phyloP scores from a whole-genome alignment of 2,113 vertebrate genomes.

The Proterorhinus semilunaris region DNA sequence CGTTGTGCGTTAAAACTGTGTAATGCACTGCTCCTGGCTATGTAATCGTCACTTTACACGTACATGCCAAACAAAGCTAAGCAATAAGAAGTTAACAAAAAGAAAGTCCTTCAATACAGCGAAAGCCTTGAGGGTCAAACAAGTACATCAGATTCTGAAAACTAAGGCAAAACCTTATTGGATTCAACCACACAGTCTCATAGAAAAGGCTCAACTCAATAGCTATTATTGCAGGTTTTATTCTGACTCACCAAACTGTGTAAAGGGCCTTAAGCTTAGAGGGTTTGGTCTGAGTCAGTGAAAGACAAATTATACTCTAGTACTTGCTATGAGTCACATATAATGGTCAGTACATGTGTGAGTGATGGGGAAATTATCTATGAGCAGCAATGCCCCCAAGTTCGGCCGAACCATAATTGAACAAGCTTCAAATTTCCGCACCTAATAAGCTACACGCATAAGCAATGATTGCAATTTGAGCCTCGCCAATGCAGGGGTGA shows the following conservation, averaged over 20 bases:
- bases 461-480: conserved; percentile 5
- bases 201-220: background rate
- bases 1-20: too few species aligned
- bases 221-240: background rate
- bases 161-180: background rate
- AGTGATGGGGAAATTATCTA: background rate
- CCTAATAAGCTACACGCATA: background rate
- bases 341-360: background rate
- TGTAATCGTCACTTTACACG: too few species aligned
- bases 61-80: background rate
- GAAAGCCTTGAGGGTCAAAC: background rate
- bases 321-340: conserved; percentile 13
- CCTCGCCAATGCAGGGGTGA: background rate
- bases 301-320: background rate
- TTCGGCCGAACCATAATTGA: background rate
- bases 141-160: background rate
- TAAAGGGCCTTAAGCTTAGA: background rate
- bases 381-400: background rate
- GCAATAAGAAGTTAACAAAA: background rate
- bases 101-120: background rate
- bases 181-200: background rate
- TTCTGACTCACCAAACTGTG: background rate
- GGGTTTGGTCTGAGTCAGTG: background rate
- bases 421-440: background rate
- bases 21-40: too few species aligned